Percentiles rank a stretch among this genome's conserved stretches.
Evolutionary conservation across 2,113 vertebrate species (phyloP).

Genomic region (Aramus guarauna): DNA sequence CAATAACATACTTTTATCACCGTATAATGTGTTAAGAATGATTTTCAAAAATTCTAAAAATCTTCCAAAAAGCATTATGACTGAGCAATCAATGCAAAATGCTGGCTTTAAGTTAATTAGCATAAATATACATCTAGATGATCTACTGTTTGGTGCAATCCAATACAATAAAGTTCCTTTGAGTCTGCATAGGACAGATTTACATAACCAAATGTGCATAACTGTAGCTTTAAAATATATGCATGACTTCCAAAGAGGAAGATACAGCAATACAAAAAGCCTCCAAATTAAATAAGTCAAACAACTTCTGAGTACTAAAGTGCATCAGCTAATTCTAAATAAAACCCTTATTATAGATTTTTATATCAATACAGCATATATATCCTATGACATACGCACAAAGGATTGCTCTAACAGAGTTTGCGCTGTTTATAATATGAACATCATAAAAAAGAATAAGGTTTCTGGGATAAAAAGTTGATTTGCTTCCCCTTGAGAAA

Average conservation of each 20-base stretch:
- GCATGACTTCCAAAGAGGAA: constrained; percentile 71
- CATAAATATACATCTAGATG: constrained; percentile 73
- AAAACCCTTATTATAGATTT: constrained; percentile 73
- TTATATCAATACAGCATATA: constrained; percentile 71
- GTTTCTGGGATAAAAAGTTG: constrained; percentile 77
- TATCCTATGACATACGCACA: constrained; percentile 70
- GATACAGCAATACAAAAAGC: constrained; percentile 64
- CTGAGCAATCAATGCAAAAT: constrained; percentile 67
- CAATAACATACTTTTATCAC: constrained; percentile 79
- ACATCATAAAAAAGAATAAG: constrained; percentile 81
- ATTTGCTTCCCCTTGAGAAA: constrained; percentile 71
- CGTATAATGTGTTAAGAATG: constrained; percentile 68
- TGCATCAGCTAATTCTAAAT: constrained; percentile 80
- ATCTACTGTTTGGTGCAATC: constrained; percentile 54
- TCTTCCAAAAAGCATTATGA: constrained; percentile 60
- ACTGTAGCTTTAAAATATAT: constrained; percentile 74
- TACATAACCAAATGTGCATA: constrained; percentile 76
- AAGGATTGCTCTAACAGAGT: constrained; percentile 74
- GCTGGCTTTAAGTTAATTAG: constrained; percentile 71
- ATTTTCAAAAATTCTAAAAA: constrained; percentile 72
- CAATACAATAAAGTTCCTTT: constrained; percentile 70
- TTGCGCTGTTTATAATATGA: constrained; percentile 74
- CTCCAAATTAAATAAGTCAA: constrained; percentile 76
- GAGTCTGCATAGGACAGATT: constrained; percentile 73
- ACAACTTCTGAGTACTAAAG: constrained; percentile 76